Evolutionary conservation across 23 tunicate species (phyloP), one percentile per base, ranked within the genome.

Genomic region (Styela clava): DNA sequence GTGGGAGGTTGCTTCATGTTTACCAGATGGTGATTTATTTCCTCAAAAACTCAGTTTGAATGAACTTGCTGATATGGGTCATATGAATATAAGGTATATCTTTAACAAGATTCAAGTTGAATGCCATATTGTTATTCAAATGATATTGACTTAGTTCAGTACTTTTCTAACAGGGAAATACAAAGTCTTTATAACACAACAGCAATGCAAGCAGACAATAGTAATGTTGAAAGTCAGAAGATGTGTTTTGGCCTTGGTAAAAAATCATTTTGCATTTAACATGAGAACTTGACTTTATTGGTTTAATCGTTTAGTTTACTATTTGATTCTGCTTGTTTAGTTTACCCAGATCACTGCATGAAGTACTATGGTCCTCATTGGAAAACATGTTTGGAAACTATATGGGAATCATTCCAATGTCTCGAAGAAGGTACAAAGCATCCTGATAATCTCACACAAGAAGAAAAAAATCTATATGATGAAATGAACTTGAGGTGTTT

Each of bases 211-310:
- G 81, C 81, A 0, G 81, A 76, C 30, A 44, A 44, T 29, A 31
- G 68, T 27, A 76, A 76, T 52, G 64, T 44, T 34, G 51, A 1
- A 9, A 35, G 51, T 2, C 86, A 83, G 36, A 21, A 27, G 63
- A 35, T 36, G 28, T 83, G 86, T 80, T 83, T 70, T 2, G 85
- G 85, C 24, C 34, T 82, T 18, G 78, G 85, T 82, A 69, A 69
- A 20, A 22, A 25, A 32, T 2, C 32, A 7, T 35, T 69, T 79
- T 0, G 63, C 31, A 20, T n/a, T 64, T 3, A 34, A 26, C 26
- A 0, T 19, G 63, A 23, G 29, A 22, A 9, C 16, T 64, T 25
- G 28, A 65, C 56, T 44, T 5, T 44, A 44, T 29, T 16, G 31
- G 2, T 34, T 2, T 78, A 26, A 34, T 35, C 32, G 2, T 31